phyloP scores from a whole-genome alignment of 2,888 invertebrate species.

The Oxycera nigricornis region DNA sequence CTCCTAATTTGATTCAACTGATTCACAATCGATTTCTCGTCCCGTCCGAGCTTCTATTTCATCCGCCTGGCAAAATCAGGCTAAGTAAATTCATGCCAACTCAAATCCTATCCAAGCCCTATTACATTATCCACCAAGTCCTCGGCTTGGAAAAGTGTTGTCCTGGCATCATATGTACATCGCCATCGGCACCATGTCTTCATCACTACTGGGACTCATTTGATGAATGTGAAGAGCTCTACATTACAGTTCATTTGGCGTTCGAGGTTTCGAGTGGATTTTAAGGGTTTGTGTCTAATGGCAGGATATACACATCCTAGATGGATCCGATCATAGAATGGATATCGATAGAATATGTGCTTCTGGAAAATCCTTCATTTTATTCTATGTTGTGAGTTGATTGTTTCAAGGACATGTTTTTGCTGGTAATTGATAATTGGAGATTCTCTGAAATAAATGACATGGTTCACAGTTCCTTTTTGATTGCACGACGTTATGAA shows the following conservation, averaged over 20 bases:
- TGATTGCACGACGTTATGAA: too few relatives aligned
- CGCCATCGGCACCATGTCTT: not conserved
- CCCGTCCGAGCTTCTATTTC: not conserved
- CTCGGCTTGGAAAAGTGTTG: not conserved
- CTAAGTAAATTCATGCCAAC: not conserved
- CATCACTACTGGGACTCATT: conserved; percentile 5
- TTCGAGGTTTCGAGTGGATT: conserved; percentile 15
- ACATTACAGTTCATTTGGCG: conserved; percentile 22
- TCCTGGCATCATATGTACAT: conserved; percentile 6
- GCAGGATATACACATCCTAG: not conserved
- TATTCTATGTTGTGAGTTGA: not conserved
- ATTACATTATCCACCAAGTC: not conserved
- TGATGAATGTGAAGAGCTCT: conserved; percentile 26
- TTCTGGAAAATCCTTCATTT: not conserved
- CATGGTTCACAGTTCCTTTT: too few relatives aligned
- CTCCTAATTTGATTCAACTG: not conserved
- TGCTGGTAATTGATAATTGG: too few relatives aligned
- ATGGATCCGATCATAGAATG: not conserved
- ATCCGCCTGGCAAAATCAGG: too few relatives aligned
- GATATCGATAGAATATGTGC: not conserved
- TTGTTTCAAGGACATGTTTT: not conserved
- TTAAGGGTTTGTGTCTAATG: conserved; percentile 12
- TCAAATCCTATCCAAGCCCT: not conserved
- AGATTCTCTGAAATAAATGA: too few relatives aligned
- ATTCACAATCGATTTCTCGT: not conserved